phyloP scores from a whole-genome alignment of 53 echinoderm and acorn worm genomes.

The Arbacia lixula region DNA sequence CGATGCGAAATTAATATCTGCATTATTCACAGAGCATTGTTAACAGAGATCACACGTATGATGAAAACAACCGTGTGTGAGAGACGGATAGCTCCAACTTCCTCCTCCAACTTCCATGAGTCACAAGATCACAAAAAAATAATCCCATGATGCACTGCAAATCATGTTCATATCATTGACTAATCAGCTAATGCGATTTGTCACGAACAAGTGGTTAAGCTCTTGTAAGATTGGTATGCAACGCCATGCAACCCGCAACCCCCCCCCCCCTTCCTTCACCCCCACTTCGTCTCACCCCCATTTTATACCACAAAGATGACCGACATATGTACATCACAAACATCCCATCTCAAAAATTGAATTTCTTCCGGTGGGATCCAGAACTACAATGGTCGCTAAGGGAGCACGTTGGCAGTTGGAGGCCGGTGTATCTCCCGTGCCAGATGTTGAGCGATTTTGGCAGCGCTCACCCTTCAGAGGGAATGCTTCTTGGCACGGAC shows the following conservation, averaged over 20 bases:
- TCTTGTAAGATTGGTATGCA: conserved; percentile 17
- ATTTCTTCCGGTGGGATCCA: conserved; percentile 21
- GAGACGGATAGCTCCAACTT: too few species aligned
- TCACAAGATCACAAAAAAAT: too few species aligned
- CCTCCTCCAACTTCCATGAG: too few species aligned
- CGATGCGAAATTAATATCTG: too few species aligned
- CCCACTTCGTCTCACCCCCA: not conserved
- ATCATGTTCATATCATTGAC: too few species aligned
- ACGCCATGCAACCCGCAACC: not conserved
- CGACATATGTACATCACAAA: conserved; percentile 40
- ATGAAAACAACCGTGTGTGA: too few species aligned
- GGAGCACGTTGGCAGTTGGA: not conserved
- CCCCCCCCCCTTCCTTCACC: not conserved
- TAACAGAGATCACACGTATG: too few species aligned
- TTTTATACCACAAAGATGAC: conserved; percentile 38
- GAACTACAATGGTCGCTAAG: conserved; percentile 13
- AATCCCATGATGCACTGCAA: too few species aligned
- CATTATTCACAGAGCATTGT: too few species aligned
- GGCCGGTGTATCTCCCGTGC: not conserved
- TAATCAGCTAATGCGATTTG: conserved; percentile 44
- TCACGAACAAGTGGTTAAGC: conserved; percentile 40
- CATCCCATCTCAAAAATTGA: conserved; percentile 18
- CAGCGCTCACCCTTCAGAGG: conserved; percentile 40
- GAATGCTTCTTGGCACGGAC: conserved; percentile 35
- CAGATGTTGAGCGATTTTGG: conserved; percentile 49